Evolutionary conservation across 1,140 invertebrate species (phyloP), one percentile per base, ranked within the genome.

Genomic region (Galendromus occidentalis): DNA sequence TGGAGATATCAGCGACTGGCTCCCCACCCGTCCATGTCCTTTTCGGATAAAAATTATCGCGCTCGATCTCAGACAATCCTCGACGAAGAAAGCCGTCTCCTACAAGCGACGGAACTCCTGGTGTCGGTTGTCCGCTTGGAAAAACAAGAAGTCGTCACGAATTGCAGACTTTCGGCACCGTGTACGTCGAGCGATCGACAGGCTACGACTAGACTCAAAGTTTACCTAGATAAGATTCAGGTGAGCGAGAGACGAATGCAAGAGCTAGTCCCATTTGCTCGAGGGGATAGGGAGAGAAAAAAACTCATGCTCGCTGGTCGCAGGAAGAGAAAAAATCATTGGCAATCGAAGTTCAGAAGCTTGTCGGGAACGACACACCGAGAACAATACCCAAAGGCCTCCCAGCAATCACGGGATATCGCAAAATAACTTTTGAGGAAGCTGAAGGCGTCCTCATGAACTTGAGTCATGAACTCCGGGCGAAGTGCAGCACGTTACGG

Each of bases 141-240:
- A 25, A 59, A 59, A 33, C 51, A 59, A 59, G 51, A 59, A 59
- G 51, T 59, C 14, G 33, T 59, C 17, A 59, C 51, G 14, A 59
- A 59, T 22, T 25, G 25, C 14, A 25, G 51, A 25, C 51, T 59
- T 2, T 59, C 51, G 9, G 51, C 51, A 1, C 51, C 51, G 25
- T 25, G 25, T 2, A 25, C 25, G 14, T 33, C 33, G 2, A 25
- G 51, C 2, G 51, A 59, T 17, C 51, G 51, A 17, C 51, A 59
- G 33, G 25, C 25, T 29, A 33, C 22, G 2, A 33, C 51, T 22
- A 59, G 22, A 22, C 51, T 59, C 33, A 59, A 59, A 59, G 51
- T 33, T 29, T 25, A 17, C 14, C 20, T 59, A 6, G 51, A 59
- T 22, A 59, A 59, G 20, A 17, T 59, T 17, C 51, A 59, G 51